A percentile compares a stretch with the other conserved stretches of the same genome.
These are phyloP conservation scores for Malacosoma neustria DNA, from an alignment of 2,888 invertebrate genomes.

Conservation along the genomic window DNA sequence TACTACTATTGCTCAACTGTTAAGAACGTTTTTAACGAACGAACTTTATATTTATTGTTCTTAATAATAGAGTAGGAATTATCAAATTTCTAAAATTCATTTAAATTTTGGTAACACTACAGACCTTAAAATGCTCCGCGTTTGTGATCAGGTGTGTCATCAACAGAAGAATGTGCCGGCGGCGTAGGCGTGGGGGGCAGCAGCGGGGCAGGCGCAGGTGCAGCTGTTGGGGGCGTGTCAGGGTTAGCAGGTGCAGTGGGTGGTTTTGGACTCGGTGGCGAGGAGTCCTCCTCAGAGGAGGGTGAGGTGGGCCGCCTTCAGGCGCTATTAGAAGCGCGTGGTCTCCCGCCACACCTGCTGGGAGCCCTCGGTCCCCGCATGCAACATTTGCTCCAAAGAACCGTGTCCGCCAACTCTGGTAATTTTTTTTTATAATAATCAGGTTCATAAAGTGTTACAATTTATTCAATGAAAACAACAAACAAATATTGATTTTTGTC, in stretches of 20 bases:
- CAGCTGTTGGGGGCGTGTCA: constrained; percentile 38
- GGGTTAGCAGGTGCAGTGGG: constrained; percentile 39
- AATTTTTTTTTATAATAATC: too few relatives aligned
- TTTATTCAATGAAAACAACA: too few relatives aligned
- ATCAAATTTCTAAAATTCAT: too few relatives aligned
- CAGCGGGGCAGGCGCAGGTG: constrained; percentile 17
- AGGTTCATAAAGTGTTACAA: too few relatives aligned
- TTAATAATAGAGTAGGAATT: too few relatives aligned
- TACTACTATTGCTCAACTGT: too few relatives aligned
- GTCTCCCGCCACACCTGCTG: constrained; percentile 96
- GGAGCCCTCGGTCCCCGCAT: constrained; percentile 96
- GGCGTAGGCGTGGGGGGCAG: constrained; percentile 32
- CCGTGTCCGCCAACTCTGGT: constrained; percentile 86
- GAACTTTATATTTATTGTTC: too few relatives aligned
- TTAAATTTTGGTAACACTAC: too few relatives aligned
- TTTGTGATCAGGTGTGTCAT: constrained; percentile 40
- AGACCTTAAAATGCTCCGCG: too few relatives aligned
- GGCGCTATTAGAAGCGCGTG: constrained; percentile 94
- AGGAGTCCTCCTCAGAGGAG: constrained; percentile 81
- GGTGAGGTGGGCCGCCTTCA: constrained; percentile 96
- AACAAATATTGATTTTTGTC: too few relatives aligned
- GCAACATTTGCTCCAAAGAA: constrained; percentile 96
- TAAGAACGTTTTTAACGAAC: too few relatives aligned
- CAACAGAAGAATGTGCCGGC: constrained; percentile 49
- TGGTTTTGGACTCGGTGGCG: constrained; percentile 78